Conservation (phyloP, 2,797 vertebrate species). For the Cyclopterus lumpus region DNA sequence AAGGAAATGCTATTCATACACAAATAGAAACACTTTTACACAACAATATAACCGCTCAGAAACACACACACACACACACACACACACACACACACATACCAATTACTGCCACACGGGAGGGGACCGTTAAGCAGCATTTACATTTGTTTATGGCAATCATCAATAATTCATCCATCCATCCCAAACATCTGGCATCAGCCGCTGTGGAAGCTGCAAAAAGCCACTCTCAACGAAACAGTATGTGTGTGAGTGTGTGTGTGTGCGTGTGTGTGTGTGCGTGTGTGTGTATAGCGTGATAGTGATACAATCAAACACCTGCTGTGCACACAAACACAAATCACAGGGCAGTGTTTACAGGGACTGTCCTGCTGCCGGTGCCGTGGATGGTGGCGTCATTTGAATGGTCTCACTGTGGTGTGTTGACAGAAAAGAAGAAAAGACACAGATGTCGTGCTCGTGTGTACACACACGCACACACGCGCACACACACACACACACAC, state of each 20-base stretch:
- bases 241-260: conserved; percentile 9
- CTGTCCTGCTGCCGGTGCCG: conserved; percentile 32
- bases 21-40: background rate
- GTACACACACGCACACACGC: background rate
- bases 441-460: conserved; percentile 12
- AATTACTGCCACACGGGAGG: background rate
- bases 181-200: conserved; percentile 49
- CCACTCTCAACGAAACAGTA: background rate
- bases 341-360: conserved; percentile 51
- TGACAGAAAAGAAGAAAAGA: conserved; percentile 41
- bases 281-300: conserved; percentile 21
- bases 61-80: background rate
- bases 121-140: conserved; percentile 49
- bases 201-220: conserved; percentile 33
- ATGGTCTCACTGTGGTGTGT: conserved; percentile 32
- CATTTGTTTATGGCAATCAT: conserved; percentile 40
- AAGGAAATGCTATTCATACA: background rate
- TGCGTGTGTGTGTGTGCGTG: conserved; percentile 22
- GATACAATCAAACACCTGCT: conserved; percentile 69
- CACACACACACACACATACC: background rate
- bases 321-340: conserved; percentile 59
- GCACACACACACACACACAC: conserved; percentile 10
- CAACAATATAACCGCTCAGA: background rate
- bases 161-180: conserved; percentile 53
- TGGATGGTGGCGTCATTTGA: conserved; percentile 18